Evolutionary conservation across 2,888 invertebrate species (phyloP).

Genomic region (Enchytraeus crypticus): DNA sequence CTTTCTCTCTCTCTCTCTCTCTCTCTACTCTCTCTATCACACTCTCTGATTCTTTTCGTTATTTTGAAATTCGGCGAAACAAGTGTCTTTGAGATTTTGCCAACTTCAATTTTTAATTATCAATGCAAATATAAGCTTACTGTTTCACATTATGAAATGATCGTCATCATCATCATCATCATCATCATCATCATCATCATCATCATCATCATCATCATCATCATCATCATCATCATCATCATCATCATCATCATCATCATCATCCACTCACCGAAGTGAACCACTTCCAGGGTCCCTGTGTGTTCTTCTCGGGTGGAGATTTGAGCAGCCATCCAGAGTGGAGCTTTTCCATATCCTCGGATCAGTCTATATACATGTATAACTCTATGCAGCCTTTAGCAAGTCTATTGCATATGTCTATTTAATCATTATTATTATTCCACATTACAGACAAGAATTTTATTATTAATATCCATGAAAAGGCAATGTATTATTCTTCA

Average conservation of each 20-base stretch:
- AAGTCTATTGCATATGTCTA: no score
- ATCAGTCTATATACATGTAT: no score
- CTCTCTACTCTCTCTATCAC: neutral
- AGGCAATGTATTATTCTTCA: no score
- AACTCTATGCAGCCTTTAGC: no score
- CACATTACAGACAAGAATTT: no score
- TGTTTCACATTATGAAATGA: neutral
- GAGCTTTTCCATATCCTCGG: neutral
- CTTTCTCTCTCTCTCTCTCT: neutral
- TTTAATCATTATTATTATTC: no score
- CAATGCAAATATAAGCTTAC: neutral
- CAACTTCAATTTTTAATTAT: neutral
- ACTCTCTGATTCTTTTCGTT: neutral
- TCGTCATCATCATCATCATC: neutral
- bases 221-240: neutral
- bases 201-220: slow-evolving; percentile 2
- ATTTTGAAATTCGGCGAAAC: neutral
- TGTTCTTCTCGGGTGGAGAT: slow-evolving; percentile 10
- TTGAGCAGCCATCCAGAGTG: slow-evolving; percentile 6
- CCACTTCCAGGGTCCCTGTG: neutral
- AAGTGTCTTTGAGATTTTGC: neutral
- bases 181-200: neutral
- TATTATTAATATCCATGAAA: no score
- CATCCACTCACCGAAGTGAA: slow-evolving; percentile 7
- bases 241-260: no score